These are phyloP conservation scores for Eptatretus burgeri DNA, from an alignment of 2,113 vertebrate genomes.

Conservation along the genomic window DNA sequence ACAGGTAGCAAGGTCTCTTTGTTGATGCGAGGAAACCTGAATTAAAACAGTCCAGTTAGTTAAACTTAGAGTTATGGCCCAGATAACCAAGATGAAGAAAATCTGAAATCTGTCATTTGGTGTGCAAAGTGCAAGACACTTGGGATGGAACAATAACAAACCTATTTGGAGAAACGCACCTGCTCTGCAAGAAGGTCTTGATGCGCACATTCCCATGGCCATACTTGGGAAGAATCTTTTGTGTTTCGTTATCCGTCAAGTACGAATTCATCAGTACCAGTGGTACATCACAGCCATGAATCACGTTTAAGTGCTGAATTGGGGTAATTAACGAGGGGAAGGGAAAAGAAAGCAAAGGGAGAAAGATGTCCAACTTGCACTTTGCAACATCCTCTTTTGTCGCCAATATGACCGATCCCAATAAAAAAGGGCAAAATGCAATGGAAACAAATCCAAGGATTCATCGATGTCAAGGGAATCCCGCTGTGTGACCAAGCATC, in stretches of 20 bases:
- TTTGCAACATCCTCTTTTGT: no score
- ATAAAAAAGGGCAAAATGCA: no score
- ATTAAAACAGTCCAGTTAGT: neutral
- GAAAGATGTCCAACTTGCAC: no score
- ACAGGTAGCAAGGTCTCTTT: constrained; percentile 8
- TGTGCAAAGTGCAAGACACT: no score
- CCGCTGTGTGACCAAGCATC: no score
- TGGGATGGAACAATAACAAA: no score
- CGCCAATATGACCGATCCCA: no score
- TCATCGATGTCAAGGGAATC: no score
- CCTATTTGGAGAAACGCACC: neutral
- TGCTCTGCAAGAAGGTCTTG: constrained; percentile 7
- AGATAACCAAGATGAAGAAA: neutral
- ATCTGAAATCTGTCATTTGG: no score
- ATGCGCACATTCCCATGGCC: constrained; percentile 1
- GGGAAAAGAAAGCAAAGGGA: no score
- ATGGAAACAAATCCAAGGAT: no score
- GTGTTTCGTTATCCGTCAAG: constrained; percentile 6
- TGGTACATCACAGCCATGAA: constrained; percentile 2
- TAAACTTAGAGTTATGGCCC: neutral
- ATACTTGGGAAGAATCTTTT: constrained; percentile 2
- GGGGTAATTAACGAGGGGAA: neutral
- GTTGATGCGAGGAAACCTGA: constrained; percentile 4
- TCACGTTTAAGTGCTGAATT: constrained; percentile 4
- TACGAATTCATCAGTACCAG: constrained; percentile 8